A percentile compares a stretch with the other conserved stretches of the same genome.
phyloP scores from a whole-genome alignment of 2,797 vertebrate species.

The Pangasius sanitwongsei region DNA sequence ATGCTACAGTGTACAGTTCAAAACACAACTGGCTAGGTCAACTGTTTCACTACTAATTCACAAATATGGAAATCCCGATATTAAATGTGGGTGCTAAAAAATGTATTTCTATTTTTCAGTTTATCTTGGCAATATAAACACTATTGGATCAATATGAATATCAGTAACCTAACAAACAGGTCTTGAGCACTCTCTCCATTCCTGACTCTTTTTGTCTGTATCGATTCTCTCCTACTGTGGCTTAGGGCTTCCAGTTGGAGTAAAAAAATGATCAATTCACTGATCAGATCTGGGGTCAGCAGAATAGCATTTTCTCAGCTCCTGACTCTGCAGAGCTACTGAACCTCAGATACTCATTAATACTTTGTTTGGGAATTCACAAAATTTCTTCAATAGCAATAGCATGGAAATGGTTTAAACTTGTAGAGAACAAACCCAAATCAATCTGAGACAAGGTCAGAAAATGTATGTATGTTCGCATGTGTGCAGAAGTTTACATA shows the following conservation, averaged over 20 bases:
- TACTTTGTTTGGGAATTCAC: neutral
- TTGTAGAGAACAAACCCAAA: neutral
- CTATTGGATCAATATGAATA: neutral
- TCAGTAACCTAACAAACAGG: neutral
- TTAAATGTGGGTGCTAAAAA: neutral
- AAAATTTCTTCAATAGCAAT: neutral
- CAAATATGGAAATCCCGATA: neutral
- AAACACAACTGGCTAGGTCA: neutral
- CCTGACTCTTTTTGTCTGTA: neutral
- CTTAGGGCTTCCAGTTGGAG: slow-evolving; percentile 7
- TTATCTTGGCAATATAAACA: neutral
- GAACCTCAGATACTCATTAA: neutral
- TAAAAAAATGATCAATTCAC: slow-evolving; percentile 17
- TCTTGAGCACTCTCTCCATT: slow-evolving; percentile 17
- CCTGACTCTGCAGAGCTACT: neutral
- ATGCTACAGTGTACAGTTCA: neutral
- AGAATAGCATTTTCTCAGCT: slow-evolving; percentile 11
- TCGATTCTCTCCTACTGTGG: neutral
- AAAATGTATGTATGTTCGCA: neutral
- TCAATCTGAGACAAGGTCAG: neutral
- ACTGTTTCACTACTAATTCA: neutral
- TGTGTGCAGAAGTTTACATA: neutral
- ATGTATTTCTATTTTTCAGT: neutral
- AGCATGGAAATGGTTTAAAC: neutral
- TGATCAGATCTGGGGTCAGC: slow-evolving; percentile 17